phyloP scores from a whole-genome alignment of 2,113 vertebrate genomes.

The Laterallus jamaicensis region DNA sequence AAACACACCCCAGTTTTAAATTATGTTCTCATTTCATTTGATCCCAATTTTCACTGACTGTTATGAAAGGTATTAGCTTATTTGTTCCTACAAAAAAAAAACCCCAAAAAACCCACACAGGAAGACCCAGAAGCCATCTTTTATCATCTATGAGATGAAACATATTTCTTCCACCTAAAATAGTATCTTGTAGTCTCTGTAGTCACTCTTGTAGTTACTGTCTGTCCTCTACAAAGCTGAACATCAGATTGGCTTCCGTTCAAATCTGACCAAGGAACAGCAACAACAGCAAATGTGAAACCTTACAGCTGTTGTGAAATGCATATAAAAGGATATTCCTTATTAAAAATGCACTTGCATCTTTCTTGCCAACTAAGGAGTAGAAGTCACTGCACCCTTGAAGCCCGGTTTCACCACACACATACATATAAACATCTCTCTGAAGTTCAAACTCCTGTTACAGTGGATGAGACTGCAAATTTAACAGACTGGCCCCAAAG shows the following conservation, averaged over 20 bases:
- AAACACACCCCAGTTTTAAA: not conserved
- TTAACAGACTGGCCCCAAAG: not conserved
- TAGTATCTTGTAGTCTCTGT: not conserved
- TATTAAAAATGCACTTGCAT: constrained; percentile 9
- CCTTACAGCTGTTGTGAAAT: not conserved
- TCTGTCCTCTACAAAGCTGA: not conserved
- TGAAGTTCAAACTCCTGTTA: not conserved
- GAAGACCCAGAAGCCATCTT: not conserved
- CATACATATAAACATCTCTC: not conserved
- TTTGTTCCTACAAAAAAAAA: not conserved
- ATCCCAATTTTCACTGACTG: not conserved
- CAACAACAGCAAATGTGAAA: not conserved
- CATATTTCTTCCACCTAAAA: not conserved
- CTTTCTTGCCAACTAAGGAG: not conserved
- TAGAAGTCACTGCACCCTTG: not conserved
- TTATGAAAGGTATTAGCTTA: constrained; percentile 21
- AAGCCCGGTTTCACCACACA: not conserved
- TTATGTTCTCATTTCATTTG: not conserved
- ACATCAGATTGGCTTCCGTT: not conserved
- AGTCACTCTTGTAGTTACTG: not conserved
- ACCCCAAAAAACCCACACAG: not conserved
- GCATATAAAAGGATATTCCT: not conserved
- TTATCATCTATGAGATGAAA: not conserved
- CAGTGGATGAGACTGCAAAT: constrained; percentile 32
- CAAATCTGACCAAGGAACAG: not conserved